phyloP scores from a whole-genome alignment of 2,113 vertebrate genomes.

The Indri indri region DNA sequence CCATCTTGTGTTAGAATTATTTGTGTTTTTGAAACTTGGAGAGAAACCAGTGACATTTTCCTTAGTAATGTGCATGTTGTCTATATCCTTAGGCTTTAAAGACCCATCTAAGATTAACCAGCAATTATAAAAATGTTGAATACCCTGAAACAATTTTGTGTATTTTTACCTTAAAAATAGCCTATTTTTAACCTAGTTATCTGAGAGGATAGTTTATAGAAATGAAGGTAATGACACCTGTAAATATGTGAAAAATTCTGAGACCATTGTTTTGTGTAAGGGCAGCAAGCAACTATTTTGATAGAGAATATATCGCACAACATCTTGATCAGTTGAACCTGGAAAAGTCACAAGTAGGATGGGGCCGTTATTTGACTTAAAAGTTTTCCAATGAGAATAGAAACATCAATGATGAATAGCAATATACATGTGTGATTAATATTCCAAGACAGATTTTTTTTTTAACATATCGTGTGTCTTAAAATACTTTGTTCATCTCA shows the following conservation, averaged over 20 bases:
- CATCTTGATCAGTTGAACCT: neutral
- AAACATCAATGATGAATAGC: constrained; percentile 33
- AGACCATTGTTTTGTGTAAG: neutral
- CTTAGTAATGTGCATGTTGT: neutral
- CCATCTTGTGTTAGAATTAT: neutral
- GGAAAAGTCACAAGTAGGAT: constrained; percentile 3
- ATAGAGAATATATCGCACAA: neutral
- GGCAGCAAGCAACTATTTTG: neutral
- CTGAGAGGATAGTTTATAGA: neutral
- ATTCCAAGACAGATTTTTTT: constrained; percentile 54
- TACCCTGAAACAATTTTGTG: neutral
- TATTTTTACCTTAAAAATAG: constrained; percentile 5
- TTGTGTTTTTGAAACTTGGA: constrained; percentile 11
- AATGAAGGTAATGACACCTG: neutral
- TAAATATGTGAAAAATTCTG: neutral
- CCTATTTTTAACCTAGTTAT: neutral
- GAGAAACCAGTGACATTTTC: neutral
- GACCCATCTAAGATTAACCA: constrained; percentile 16
- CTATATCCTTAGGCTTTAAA: neutral
- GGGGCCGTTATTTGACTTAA: constrained; percentile 3
- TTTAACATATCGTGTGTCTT: constrained; percentile 52
- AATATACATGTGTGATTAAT: constrained; percentile 25
- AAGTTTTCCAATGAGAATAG: neutral
- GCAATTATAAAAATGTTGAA: neutral
- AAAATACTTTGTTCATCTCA: constrained; percentile 68